Percentiles rank a stretch among this genome's conserved stretches.
phyloP scores from a whole-genome alignment of 2,113 vertebrate genomes.

The Bombycilla garrulus region DNA sequence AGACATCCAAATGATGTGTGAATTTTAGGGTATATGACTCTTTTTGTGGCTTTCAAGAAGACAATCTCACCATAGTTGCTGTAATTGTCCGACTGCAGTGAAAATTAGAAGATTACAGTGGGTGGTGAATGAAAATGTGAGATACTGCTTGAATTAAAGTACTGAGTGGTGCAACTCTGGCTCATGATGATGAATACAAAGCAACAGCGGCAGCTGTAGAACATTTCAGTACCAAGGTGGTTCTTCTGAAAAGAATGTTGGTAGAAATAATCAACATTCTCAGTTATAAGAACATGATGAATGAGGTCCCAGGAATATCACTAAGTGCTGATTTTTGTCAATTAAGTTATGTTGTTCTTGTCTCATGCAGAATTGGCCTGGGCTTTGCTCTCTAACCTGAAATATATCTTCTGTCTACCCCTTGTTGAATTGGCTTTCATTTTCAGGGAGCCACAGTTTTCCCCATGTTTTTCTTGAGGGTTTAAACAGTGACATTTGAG shows the following conservation, averaged over 20 bases:
- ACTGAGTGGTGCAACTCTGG: neutral
- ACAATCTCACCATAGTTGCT: neutral
- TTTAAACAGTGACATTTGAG: neutral
- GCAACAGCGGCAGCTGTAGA: neutral
- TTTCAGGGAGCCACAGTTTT: neutral
- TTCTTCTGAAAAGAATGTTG: neutral
- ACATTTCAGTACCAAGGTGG: neutral
- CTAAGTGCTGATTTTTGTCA: neutral
- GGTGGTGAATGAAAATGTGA: neutral
- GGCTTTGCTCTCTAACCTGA: neutral
- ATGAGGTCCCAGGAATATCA: accelerated
- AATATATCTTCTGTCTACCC: neutral
- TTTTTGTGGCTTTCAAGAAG: neutral
- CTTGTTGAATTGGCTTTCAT: neutral
- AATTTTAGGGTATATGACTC: neutral
- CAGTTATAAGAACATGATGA: neutral
- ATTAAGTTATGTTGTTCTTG: neutral
- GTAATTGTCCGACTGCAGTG: neutral
- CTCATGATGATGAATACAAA: neutral
- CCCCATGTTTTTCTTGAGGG: neutral
- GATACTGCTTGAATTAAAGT: neutral
- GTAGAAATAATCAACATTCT: neutral
- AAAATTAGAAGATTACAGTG: neutral
- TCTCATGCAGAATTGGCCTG: neutral
- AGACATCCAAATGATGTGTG: neutral